Conservation (phyloP, 2,888 invertebrate genomes). For the Ashinkailepas kermadecensis region DNA sequence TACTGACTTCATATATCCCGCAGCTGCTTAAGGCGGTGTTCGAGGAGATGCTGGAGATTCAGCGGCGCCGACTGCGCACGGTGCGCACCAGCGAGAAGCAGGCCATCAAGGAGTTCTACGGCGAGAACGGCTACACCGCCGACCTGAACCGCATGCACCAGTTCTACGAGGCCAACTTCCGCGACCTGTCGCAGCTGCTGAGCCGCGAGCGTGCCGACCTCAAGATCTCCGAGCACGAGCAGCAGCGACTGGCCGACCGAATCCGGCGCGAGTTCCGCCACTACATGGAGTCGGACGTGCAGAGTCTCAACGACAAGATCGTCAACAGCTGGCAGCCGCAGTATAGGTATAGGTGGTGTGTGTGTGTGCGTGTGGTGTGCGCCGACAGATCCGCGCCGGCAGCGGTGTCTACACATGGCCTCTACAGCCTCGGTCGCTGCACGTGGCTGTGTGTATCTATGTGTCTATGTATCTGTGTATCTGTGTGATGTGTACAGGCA, state of each 20-base stretch:
- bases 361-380: too few relatives aligned
- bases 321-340: constrained; percentile 11
- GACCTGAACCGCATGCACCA: constrained; percentile 12
- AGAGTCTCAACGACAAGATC: background rate
- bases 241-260: background rate
- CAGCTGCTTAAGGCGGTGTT: constrained; percentile 13
- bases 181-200: constrained; percentile 13
- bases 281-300: constrained; percentile 12
- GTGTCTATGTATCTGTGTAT: too few relatives aligned
- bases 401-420: too few relatives aligned
- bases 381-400: too few relatives aligned
- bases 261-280: background rate
- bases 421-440: too few relatives aligned
- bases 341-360: background rate
- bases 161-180: constrained; percentile 22
- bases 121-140: constrained; percentile 2
- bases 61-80: constrained; percentile 2
- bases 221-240: background rate
- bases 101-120: constrained; percentile 12
- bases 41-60: constrained; percentile 17
- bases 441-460: too few relatives aligned
- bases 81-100: background rate
- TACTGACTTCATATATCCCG: too few relatives aligned
- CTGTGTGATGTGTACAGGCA: too few relatives aligned
- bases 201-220: background rate